phyloP scores from a whole-genome alignment of 1,140 invertebrate genomes.

The Drosophila ogumai region DNA sequence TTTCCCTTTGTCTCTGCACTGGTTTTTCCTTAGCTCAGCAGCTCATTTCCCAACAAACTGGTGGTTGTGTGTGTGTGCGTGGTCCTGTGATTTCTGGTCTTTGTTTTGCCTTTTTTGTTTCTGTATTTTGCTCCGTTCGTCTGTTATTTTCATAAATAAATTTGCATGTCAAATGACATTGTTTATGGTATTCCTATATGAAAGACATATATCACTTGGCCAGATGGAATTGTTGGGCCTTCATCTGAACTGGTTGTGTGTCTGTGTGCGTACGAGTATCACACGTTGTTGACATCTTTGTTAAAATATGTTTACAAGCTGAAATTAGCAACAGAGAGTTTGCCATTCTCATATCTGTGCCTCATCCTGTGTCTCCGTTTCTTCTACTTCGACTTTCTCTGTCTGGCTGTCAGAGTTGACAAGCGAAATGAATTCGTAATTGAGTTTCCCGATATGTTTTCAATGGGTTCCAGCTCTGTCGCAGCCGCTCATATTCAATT shows the following conservation, averaged over 20 bases:
- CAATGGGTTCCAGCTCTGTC: constrained; percentile 15
- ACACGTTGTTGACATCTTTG: constrained; percentile 81
- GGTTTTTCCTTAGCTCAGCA: constrained; percentile 69
- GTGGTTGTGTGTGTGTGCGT: constrained; percentile 65
- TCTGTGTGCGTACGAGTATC: constrained; percentile 50
- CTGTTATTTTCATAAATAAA: constrained; percentile 84
- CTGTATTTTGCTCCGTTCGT: constrained; percentile 59
- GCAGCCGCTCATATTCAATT: constrained; percentile 54
- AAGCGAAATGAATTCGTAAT: constrained; percentile 83
- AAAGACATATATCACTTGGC: constrained; percentile 68
- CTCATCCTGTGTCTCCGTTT: constrained; percentile 15
- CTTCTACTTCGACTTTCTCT: constrained; percentile 33
- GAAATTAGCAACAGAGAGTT: constrained; percentile 68
- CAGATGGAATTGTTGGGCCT: constrained; percentile 37
- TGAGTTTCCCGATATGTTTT: constrained; percentile 72
- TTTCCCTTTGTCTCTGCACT: constrained; percentile 27
- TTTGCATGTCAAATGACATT: constrained; percentile 83
- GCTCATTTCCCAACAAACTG: constrained; percentile 63
- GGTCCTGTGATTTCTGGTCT: constrained; percentile 64
- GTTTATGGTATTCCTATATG: constrained; percentile 82
- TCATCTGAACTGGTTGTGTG: constrained; percentile 38
- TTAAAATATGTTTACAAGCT: constrained; percentile 83
- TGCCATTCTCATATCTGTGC: constrained; percentile 17
- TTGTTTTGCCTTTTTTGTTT: constrained; percentile 42
- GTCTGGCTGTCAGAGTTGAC: constrained; percentile 67